Conservation (phyloP, 2,888 invertebrate species). For the Ommatoiulus sabulosus region DNA sequence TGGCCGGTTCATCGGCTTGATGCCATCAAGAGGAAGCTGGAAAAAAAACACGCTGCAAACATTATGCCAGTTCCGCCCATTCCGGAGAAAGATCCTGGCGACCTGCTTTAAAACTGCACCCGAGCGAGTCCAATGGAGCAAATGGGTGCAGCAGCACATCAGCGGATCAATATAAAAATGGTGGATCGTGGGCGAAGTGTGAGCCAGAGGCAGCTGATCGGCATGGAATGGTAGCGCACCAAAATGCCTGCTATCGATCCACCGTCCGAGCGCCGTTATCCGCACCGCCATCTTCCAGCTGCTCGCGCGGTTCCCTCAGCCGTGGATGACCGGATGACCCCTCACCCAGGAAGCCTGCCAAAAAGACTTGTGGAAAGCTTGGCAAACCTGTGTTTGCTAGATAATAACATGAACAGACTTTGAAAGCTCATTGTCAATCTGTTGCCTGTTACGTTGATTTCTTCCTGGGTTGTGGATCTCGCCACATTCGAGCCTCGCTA, state of each 20-base stretch:
- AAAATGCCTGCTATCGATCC: background rate
- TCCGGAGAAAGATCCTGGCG: background rate
- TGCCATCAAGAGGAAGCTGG: background rate
- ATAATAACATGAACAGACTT: background rate
- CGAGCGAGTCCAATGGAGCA: constrained; percentile 18
- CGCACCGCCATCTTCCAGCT: background rate
- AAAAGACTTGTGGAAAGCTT: background rate
- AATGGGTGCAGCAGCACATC: background rate
- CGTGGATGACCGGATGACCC: background rate
- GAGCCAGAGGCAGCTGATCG: constrained; percentile 15
- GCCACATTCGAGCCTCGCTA: too few species aligned
- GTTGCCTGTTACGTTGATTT: too few species aligned
- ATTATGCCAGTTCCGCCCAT: background rate
- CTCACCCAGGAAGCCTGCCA: background rate
- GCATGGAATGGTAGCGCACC: background rate
- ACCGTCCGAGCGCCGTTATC: background rate
- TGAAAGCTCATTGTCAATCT: background rate
- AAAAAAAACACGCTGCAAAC: background rate
- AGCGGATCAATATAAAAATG: constrained; percentile 9
- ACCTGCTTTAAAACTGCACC: constrained; percentile 12
- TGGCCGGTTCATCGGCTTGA: background rate
- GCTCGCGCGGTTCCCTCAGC: background rate
- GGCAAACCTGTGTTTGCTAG: background rate
- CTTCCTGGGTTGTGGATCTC: too few species aligned
- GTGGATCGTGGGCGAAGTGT: too few species aligned